phyloP scores from a whole-genome alignment of 2,888 invertebrate genomes.

The Arrhopalites spinosus region DNA sequence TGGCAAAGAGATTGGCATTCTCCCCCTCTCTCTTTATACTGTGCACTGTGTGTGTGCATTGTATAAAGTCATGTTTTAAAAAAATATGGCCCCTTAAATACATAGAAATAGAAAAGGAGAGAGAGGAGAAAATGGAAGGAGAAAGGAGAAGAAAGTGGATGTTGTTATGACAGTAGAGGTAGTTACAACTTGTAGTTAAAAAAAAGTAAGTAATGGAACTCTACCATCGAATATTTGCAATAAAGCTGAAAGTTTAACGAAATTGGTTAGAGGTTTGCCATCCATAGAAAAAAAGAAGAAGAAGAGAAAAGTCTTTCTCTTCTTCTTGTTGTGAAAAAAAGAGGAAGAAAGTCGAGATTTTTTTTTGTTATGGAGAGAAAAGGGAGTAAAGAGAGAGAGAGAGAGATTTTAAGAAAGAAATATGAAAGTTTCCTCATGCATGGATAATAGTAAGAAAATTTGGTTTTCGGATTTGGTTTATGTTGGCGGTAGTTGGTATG shows the following conservation, averaged over 20 bases:
- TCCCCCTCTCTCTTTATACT: too few relatives aligned
- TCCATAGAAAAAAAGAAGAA: background rate
- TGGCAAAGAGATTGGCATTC: background rate
- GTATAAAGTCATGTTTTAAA: too few relatives aligned
- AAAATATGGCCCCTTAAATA: too few relatives aligned
- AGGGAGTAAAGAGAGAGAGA: background rate
- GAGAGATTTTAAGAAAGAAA: slow-evolving; percentile 15
- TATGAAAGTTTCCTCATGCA: slow-evolving; percentile 30
- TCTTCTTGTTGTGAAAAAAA: background rate
- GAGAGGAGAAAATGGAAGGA: background rate
- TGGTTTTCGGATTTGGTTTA: slow-evolving; percentile 26
- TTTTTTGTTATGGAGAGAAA: background rate
- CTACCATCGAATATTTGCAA: background rate
- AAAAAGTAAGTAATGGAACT: too few relatives aligned
- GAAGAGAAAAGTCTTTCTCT: background rate
- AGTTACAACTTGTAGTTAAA: too few relatives aligned
- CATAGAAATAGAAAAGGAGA: background rate
- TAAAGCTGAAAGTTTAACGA: slow-evolving; percentile 11
- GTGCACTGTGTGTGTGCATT: too few relatives aligned
- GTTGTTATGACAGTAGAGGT: background rate
- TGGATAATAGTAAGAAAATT: slow-evolving; percentile 33
- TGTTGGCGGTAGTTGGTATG: background rate
- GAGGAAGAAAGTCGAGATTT: slow-evolving; percentile 2
- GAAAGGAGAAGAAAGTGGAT: background rate
- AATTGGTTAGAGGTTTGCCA: background rate